Base-by-base conservation (phyloP, 2,113 vertebrate genomes). In the Phaethornis superciliosus region DNA sequence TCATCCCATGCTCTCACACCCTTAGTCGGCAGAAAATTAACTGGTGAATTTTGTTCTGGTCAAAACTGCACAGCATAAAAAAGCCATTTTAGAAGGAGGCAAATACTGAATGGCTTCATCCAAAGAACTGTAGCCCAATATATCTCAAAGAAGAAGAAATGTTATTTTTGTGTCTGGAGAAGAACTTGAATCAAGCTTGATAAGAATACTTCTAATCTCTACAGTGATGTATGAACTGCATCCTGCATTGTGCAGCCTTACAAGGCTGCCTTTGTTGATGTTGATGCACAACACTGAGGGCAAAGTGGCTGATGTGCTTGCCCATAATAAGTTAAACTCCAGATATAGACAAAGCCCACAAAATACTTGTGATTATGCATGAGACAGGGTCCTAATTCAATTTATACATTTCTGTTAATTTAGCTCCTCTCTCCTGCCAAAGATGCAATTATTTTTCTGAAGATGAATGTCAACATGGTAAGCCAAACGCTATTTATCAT, bases 401-500 rank as follows among this genome's bases (percentile, higher is more conserved):
- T 90, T 70, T 68, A 65, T 54, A 35, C 17, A 12, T 70, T 90
- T 91, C 88, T 55, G 47, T 92, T 92, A 65, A 60, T 79, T 93
- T 67, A 84, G 46, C 47, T 51, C n/a, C 59, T 44, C 86, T 33
- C 19, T 91, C 64, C 65, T 95, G 90, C 91, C 88, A 95, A 88
- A 90, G 83, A 88, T 56, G 71, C 49, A 64, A 78, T 70, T 42
- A 32, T 46, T 84, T 83, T 63, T 74, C 71, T 87, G 72, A 74
- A 84, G 46, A 94, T 46, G 27, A 90, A 94, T 35, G 42, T 81
- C 64, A 95, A 81, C 60, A 46, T 16, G 3, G 58, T 80, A 67
- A 81, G 72, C 64, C 81, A 90, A 75, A 88, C 87, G 52, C 26
- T 40, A 84, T 94, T 81, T 90, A 92, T 95, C 78, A 96, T 68